A percentile compares a stretch with the other conserved stretches of the same genome.
These are phyloP conservation scores for Augiades crinisus DNA, from an alignment of 2,888 invertebrate genomes.

Conservation along the genomic window DNA sequence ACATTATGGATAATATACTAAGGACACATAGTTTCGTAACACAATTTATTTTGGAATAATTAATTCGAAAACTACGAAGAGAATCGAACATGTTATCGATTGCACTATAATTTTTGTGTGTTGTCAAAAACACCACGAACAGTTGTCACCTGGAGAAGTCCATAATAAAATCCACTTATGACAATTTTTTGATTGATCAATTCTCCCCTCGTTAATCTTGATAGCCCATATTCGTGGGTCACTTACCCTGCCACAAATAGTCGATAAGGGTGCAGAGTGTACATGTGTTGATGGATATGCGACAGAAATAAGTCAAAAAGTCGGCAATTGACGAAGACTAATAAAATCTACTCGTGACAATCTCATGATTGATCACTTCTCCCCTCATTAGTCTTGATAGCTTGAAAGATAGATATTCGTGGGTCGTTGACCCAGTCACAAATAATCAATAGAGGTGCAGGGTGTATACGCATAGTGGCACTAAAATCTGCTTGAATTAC, in stretches of 20 bases:
- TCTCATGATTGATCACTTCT: slow-evolving; percentile 1
- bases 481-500: no score
- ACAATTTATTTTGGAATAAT: no score
- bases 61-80: no score
- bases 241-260: no score
- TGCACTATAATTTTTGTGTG: background rate
- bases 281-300: no score
- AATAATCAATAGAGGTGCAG: background rate
- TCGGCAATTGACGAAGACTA: background rate
- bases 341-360: slow-evolving; percentile 1
- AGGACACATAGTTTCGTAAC: no score
- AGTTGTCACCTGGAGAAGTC: background rate
- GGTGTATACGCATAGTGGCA: background rate
- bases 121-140: background rate
- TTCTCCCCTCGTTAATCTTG: background rate
- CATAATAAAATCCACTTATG: background rate
- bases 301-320: background rate
- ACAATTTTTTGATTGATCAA: slow-evolving; percentile 3
- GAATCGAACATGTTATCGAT: background rate
- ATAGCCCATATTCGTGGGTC: background rate
- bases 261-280: no score
- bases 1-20: no score
- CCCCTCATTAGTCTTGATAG: background rate
- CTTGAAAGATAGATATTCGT: no score
- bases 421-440: background rate